Evolutionary conservation across 2,113 vertebrate genomes (phyloP).

Genomic region (Campylomormyrus numenius): DNA sequence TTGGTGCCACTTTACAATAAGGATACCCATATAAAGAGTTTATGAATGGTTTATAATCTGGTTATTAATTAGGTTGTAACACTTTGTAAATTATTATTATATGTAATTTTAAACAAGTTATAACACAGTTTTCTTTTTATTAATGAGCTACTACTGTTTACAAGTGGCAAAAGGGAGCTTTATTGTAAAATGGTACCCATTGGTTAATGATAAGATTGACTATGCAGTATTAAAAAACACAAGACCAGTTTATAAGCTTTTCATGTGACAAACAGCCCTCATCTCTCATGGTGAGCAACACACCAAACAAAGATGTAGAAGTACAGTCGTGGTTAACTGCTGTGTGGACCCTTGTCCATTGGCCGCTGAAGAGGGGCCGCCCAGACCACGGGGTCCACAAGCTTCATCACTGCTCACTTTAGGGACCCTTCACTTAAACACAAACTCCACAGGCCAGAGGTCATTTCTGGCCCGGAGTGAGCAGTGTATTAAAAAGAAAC

Average conservation of each 20-base stretch:
- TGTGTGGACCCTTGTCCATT: background rate
- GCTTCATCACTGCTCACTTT: background rate
- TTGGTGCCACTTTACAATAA: too few relatives aligned
- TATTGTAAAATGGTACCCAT: background rate
- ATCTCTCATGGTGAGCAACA: background rate
- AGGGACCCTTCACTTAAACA: background rate
- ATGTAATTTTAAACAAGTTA: too few relatives aligned
- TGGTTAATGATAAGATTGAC: background rate
- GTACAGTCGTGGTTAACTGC: background rate
- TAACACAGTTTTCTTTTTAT: too few relatives aligned
- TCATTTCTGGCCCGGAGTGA: background rate
- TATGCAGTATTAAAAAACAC: background rate
- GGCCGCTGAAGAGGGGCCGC: background rate
- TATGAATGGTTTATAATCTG: too few relatives aligned
- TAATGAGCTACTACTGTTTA: too few relatives aligned
- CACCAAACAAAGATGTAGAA: background rate
- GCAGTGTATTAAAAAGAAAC: constrained; percentile 23
- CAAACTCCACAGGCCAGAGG: constrained; percentile 18
- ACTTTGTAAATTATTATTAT: too few relatives aligned
- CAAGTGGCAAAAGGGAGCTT: too few relatives aligned
- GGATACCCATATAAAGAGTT: too few relatives aligned
- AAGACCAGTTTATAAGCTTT: background rate
- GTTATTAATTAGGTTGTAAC: too few relatives aligned
- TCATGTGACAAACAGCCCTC: background rate
- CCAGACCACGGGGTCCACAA: background rate